These are phyloP conservation scores for Aphelenchoides besseyi DNA, from an alignment of 1,140 invertebrate genomes.

Conservation along the genomic window DNA sequence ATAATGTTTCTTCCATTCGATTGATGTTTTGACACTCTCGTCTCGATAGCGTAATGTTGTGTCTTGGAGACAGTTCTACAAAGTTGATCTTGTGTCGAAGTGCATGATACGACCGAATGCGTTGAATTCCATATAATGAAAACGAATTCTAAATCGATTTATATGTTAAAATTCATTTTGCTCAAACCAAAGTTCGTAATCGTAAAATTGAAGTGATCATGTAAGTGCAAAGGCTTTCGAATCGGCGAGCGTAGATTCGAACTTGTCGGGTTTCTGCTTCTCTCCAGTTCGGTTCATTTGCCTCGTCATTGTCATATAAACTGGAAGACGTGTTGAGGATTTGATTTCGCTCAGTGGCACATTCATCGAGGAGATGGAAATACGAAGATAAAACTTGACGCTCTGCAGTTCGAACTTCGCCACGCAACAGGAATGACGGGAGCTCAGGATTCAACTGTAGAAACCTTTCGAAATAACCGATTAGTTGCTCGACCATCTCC, in stretches of 20 bases:
- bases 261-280: background rate
- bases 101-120: background rate
- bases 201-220: conserved; percentile 1
- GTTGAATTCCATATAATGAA: background rate
- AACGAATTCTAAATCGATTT: background rate
- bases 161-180: too few species aligned
- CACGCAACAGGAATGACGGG: background rate
- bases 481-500: background rate
- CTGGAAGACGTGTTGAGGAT: background rate
- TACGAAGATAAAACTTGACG: background rate
- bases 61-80: conserved; percentile 4
- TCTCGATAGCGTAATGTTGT: background rate
- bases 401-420: background rate
- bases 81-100: background rate
- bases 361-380: conserved; percentile 1
- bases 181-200: background rate
- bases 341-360: background rate
- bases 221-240: background rate
- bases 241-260: background rate
- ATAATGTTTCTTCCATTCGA: background rate
- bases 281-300: background rate
- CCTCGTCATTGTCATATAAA: background rate
- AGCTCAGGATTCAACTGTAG: background rate
- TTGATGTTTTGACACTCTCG: background rate
- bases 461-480: background rate